phyloP scores from a whole-genome alignment of 1,140 invertebrate genomes.

The Hylaeus volcanicus region DNA sequence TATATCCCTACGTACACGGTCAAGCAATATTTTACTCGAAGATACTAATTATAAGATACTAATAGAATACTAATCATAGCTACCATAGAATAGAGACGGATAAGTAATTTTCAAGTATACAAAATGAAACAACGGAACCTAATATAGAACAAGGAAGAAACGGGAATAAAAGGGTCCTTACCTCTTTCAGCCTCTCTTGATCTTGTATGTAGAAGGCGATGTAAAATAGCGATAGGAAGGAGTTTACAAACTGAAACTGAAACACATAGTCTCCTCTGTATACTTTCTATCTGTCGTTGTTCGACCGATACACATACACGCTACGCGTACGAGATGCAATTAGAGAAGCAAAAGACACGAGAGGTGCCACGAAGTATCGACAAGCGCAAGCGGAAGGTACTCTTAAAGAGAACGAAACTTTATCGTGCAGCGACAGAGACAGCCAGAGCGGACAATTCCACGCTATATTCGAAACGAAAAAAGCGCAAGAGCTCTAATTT shows the following conservation, averaged over 20 bases:
- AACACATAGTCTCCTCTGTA: slow-evolving; percentile 70
- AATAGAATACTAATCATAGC: background rate
- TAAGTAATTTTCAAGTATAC: background rate
- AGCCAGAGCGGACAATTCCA: slow-evolving; percentile 58
- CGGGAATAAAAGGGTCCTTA: slow-evolving; percentile 79
- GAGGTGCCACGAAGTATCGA: slow-evolving; percentile 20
- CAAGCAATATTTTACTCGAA: too few species aligned
- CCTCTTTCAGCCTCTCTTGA: slow-evolving; percentile 97
- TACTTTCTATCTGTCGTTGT: slow-evolving; percentile 30
- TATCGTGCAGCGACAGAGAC: slow-evolving; percentile 67
- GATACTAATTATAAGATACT: background rate
- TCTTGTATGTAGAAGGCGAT: slow-evolving; percentile 98
- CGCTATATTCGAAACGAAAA: slow-evolving; percentile 21
- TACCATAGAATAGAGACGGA: background rate
- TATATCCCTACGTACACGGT: too few species aligned
- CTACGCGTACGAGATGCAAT: slow-evolving; percentile 7
- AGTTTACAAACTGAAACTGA: slow-evolving; percentile 99
- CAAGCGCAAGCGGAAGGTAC: slow-evolving; percentile 54
- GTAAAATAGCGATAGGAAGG: slow-evolving; percentile 98
- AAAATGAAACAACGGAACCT: background rate
- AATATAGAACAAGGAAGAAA: slow-evolving; percentile 4
- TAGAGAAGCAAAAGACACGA: background rate
- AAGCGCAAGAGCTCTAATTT: slow-evolving; percentile 27
- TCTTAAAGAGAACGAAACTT: slow-evolving; percentile 60
- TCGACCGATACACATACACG: slow-evolving; percentile 37